phyloP scores from a whole-genome alignment of 2,888 invertebrate genomes.

The Odontocolon sp. region DNA sequence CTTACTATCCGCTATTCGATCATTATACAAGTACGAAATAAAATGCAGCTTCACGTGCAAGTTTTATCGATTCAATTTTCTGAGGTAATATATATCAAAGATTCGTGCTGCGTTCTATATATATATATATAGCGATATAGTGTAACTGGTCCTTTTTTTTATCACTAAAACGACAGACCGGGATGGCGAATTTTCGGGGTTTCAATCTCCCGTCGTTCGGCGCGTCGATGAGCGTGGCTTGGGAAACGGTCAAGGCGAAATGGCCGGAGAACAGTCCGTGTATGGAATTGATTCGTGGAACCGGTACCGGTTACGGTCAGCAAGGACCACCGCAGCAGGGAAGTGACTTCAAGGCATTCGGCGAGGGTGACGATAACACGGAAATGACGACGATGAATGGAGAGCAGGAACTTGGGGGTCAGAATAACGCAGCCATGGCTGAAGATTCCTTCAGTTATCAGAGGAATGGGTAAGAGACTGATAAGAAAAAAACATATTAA shows the following conservation, averaged over 20 bases:
- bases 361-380: slow-evolving; percentile 77
- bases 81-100: too few species aligned
- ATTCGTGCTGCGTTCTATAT: not conserved
- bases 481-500: not conserved
- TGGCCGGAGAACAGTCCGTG: slow-evolving; percentile 86
- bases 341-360: slow-evolving; percentile 71
- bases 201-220: slow-evolving; percentile 88
- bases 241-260: slow-evolving; percentile 90
- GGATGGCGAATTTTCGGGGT: slow-evolving; percentile 85
- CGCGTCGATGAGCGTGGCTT: slow-evolving; percentile 90
- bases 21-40: too few species aligned
- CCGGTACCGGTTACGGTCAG: slow-evolving; percentile 73
- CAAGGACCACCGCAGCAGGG: slow-evolving; percentile 58
- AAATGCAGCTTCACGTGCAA: too few species aligned
- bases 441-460: slow-evolving; percentile 80
- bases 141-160: not conserved
- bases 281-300: slow-evolving; percentile 79
- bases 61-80: too few species aligned
- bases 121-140: not conserved
- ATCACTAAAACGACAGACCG: not conserved
- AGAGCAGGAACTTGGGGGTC: slow-evolving; percentile 77
- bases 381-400: slow-evolving; percentile 80
- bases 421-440: slow-evolving; percentile 75
- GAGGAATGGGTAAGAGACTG: slow-evolving; percentile 73
- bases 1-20: too few species aligned